Evolutionary conservation across 2,113 vertebrate genomes (phyloP).

Genomic region (Manacus vitellinus): DNA sequence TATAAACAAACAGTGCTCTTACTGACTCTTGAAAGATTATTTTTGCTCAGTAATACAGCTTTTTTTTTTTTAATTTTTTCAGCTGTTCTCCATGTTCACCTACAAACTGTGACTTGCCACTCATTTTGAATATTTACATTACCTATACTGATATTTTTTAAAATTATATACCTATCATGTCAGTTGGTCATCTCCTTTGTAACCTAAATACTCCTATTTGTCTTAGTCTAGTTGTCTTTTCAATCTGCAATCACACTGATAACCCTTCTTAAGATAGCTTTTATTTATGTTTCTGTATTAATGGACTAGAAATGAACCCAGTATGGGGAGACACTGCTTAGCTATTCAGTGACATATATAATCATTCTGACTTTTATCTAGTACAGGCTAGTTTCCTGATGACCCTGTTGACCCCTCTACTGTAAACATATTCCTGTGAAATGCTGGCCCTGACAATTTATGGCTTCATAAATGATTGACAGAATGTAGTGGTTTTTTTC

Average conservation of each 20-base stretch:
- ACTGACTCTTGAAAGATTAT: not conserved
- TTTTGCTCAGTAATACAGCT: not conserved
- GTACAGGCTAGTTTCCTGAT: not conserved
- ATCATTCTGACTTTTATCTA: not conserved
- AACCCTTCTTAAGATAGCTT: not conserved
- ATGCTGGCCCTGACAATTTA: not conserved
- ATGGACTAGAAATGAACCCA: not conserved
- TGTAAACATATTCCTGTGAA: not conserved
- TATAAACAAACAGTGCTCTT: not conserved
- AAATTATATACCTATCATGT: not conserved
- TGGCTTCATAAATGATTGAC: not conserved
- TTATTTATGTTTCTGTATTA: not conserved
- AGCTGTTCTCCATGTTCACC: not conserved
- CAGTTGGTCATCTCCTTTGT: not conserved
- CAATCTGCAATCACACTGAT: not conserved
- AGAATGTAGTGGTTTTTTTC: not conserved
- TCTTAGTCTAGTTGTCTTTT: not conserved
- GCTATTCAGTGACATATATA: not conserved
- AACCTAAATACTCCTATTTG: not conserved
- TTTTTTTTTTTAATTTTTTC: not conserved
- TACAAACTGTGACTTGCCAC: not conserved
- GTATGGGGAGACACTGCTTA: not conserved
- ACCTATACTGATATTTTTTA: not conserved
- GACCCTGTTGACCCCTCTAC: not conserved
- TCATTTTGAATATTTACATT: not conserved